Conservation (phyloP, 2,797 vertebrate genomes). For the Remorina albescens region DNA sequence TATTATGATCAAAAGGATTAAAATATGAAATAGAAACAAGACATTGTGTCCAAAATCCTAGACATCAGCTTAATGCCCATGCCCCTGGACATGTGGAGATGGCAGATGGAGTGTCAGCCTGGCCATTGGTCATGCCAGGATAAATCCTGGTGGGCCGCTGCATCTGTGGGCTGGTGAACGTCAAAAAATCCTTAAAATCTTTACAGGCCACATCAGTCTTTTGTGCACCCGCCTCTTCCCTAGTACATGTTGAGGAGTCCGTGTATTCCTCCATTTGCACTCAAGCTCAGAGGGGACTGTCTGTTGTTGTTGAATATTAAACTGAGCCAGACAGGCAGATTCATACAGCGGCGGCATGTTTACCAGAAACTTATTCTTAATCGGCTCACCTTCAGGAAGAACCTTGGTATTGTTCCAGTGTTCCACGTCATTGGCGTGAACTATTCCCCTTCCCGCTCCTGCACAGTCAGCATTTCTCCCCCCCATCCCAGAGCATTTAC, state of each 20-base stretch:
- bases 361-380: constrained; percentile 13
- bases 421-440: constrained; percentile 36
- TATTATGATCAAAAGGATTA: not conserved
- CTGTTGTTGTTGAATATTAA: constrained; percentile 11
- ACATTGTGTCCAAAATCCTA: not conserved
- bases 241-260: not conserved
- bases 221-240: not conserved
- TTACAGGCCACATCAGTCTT: constrained; percentile 2
- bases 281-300: constrained; percentile 33
- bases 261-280: constrained; percentile 25
- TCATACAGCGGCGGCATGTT: not conserved
- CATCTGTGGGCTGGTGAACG: not conserved
- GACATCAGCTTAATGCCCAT: not conserved
- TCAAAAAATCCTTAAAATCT: not conserved
- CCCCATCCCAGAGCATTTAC: constrained; percentile 51
- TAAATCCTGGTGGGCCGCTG: not conserved
- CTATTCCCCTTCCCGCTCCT: constrained; percentile 39
- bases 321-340: constrained; percentile 2
- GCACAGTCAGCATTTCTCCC: constrained; percentile 61
- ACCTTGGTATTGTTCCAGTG: constrained; percentile 31
- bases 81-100: not conserved
- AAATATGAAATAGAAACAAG: not conserved
- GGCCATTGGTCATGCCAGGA: not conserved
- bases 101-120: not conserved
- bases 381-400: constrained; percentile 21